Base-by-base conservation (phyloP, 2,888 invertebrate genomes). In the Protodeltote pygarga region DNA sequence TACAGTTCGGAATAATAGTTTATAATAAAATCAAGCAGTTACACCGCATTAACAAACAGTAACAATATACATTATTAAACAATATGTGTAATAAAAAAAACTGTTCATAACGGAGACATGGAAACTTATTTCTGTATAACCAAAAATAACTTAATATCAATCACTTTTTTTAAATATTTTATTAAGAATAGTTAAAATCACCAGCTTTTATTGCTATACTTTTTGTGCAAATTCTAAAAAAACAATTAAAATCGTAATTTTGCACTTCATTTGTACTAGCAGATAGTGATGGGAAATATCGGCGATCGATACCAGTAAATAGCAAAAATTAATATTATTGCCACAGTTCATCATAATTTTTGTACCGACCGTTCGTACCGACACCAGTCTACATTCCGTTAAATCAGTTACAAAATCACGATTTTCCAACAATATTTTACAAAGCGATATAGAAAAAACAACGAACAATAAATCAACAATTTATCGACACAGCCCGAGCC, bases 401-500 rank as follows among this genome's bases (percentile, higher is more conserved):
- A 28, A 14, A 8, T 17, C 15, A 49, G 38, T 63, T 58, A 58
- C 42, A 55, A 65, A 55, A 52, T 47, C 28, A 49, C 49, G 44
- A 16, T 41, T 64, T 45, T 16, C 19, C 24, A 51, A 68, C 54
- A 60, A 46, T 52, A 34, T 24, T 48, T 42, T 50, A 53, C 11
- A 37, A 44, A 51, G 62, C 55, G 32, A 20, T 52, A 61, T 46
- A 24, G 41, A 50, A 32, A 44, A 35, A 27, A 54, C 37, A 60
- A 48, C 32, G 25, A 41, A 70, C 25, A 48, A 55, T 53, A 52
- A 67, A 55, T 53, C 41, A 68, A 68, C 60, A 69, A 67, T 68
- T 59, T 60, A 64, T 47, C 37, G 48, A 69, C 71, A 73, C 75
- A 73, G 75, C 69, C 73, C 39, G 41, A 63, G 38, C 35, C 61